A percentile compares a stretch with the other conserved stretches of the same genome.
Evolutionary conservation across 2,888 invertebrate genomes (phyloP).

Genomic region (Platerodrilus igneus): DNA sequence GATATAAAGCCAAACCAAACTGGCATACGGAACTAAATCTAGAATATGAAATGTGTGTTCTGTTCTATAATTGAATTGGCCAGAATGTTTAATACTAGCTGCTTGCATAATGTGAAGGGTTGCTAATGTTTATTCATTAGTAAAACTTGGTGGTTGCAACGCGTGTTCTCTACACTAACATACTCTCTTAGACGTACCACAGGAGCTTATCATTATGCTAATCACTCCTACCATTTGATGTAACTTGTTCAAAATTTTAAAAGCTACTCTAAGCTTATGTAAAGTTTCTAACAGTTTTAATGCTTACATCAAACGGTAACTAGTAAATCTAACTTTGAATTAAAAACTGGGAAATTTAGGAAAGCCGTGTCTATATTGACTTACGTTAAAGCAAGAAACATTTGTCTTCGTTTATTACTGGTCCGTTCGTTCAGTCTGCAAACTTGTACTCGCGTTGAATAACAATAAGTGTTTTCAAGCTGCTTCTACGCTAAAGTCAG

Average conservation of each 20-base stretch:
- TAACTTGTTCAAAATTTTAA: conserved; percentile 14
- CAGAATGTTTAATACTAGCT: conserved; percentile 46
- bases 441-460: conserved; percentile 28
- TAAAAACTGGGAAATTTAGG: conserved; percentile 4
- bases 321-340: conserved; percentile 4
- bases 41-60: conserved; percentile 45
- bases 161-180: conserved; percentile 25
- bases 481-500: conserved; percentile 21
- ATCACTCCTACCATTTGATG: conserved; percentile 24
- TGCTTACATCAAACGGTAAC: neutral
- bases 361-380: conserved; percentile 29
- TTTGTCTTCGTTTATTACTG: conserved; percentile 37
- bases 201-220: conserved; percentile 29
- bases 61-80: conserved; percentile 48
- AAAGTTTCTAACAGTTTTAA: conserved; percentile 1
- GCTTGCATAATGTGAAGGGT: conserved; percentile 47
- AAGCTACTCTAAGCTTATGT: conserved; percentile 10
- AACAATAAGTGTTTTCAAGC: conserved; percentile 31
- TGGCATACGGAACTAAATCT: conserved; percentile 36
- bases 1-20: conserved; percentile 21
- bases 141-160: conserved; percentile 26
- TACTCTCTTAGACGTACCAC: conserved; percentile 24
- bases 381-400: conserved; percentile 29
- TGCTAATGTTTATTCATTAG: conserved; percentile 47
- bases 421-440: conserved; percentile 31